Evolutionary conservation across 2,888 invertebrate genomes (phyloP).

Genomic region (Tipula unca): DNA sequence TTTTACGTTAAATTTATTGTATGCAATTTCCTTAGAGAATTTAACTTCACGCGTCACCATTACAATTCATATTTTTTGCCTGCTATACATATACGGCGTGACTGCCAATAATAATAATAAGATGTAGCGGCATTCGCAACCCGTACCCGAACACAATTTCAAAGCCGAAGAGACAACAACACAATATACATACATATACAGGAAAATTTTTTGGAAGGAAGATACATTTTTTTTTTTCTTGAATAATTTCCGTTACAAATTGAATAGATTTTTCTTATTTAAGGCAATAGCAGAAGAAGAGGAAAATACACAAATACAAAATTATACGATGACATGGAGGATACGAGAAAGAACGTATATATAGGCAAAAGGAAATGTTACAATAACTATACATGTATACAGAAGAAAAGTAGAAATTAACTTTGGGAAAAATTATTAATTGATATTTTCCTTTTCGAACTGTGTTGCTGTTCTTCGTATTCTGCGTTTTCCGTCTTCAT

Average conservation of each 20-base stretch:
- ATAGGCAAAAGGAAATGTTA: background rate
- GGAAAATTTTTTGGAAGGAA: background rate
- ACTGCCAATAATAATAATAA: background rate
- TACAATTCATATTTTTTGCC: background rate
- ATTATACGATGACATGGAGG: background rate
- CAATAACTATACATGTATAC: too few species aligned
- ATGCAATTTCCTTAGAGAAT: background rate
- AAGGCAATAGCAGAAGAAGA: background rate
- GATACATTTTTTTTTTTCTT: background rate
- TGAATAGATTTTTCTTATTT: conserved; percentile 4
- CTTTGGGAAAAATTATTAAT: background rate
- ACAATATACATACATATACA: too few species aligned
- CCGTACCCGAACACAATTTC: background rate
- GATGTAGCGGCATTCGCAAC: background rate
- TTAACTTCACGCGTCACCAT: background rate
- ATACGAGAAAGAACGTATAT: background rate
- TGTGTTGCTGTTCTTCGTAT: background rate
- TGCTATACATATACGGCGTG: background rate
- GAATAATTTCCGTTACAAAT: conserved; percentile 14
- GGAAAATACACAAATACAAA: background rate
- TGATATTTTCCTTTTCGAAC: background rate
- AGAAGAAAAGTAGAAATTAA: background rate
- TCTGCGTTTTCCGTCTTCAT: background rate
- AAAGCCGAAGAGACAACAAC: background rate
- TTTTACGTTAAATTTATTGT: background rate